These are phyloP conservation scores for Carassius auratus DNA, from an alignment of 2,113 vertebrate species.

Conservation along the genomic window DNA sequence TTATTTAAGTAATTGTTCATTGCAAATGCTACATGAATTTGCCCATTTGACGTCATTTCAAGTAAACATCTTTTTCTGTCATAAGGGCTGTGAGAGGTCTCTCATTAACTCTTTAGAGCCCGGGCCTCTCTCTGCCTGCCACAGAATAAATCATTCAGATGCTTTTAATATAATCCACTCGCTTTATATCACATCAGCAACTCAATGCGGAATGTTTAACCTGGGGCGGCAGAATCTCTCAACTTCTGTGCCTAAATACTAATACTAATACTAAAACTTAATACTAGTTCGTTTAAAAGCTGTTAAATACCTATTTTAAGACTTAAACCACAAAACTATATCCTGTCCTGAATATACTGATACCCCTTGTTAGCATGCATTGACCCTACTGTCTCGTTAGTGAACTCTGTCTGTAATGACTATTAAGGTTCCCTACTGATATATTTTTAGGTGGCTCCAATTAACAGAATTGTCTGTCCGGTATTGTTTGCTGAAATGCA, in stretches of 20 bases:
- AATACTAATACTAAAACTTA: neutral
- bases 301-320: neutral
- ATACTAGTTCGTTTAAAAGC: neutral
- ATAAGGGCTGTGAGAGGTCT: slow-evolving; percentile 69
- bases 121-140: slow-evolving; percentile 63
- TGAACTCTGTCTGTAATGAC: neutral
- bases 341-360: slow-evolving; percentile 1
- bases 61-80: slow-evolving; percentile 77
- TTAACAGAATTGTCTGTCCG: neutral
- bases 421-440: neutral
- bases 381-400: slow-evolving; percentile 5
- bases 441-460: neutral
- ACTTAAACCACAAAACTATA: neutral
- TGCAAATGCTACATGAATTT: slow-evolving; percentile 78
- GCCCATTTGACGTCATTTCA: slow-evolving; percentile 75
- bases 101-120: slow-evolving; percentile 67
- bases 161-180: neutral
- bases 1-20: slow-evolving; percentile 84
- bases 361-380: neutral
- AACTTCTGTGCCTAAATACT: neutral
- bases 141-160: slow-evolving; percentile 60
- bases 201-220: neutral
- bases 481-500: neutral
- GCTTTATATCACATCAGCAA: neutral
- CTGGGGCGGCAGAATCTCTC: neutral